Evolutionary conservation across 2,113 vertebrate species (phyloP).

Genomic region (Crotalus horridus): DNA sequence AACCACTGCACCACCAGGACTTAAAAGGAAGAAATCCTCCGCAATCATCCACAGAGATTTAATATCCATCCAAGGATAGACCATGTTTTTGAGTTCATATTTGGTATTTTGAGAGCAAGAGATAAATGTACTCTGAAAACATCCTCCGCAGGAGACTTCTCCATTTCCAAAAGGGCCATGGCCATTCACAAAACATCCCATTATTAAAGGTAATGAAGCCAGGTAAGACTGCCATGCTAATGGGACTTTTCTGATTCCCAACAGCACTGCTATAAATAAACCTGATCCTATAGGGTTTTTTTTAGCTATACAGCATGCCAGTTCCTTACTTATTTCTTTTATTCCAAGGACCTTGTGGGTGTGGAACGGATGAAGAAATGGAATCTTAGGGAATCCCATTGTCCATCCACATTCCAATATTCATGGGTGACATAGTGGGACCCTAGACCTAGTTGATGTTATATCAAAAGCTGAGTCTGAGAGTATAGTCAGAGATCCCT

Average conservation of each 20-base stretch:
- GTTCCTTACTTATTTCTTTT: not conserved
- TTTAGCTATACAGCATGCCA: not conserved
- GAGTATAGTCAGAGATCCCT: not conserved
- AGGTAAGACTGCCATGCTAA: too few relatives aligned
- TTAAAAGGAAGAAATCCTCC: too few relatives aligned
- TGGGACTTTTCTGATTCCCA: not conserved
- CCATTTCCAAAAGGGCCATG: too few relatives aligned
- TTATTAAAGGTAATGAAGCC: too few relatives aligned
- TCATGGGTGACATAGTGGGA: not conserved
- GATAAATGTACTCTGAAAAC: too few relatives aligned
- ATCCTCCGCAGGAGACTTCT: too few relatives aligned
- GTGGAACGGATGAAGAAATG: not conserved
- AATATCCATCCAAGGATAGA: too few relatives aligned
- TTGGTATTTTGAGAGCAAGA: too few relatives aligned
- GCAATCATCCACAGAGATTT: too few relatives aligned
- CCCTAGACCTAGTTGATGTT: not conserved
- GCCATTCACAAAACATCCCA: too few relatives aligned
- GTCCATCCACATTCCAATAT: not conserved
- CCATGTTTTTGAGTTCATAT: too few relatives aligned
- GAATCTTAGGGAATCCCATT: not conserved
- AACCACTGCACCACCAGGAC: too few relatives aligned
- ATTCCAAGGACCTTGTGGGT: not conserved
- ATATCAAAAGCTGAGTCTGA: not conserved
- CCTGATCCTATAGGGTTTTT: not conserved
- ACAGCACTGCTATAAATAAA: not conserved